Evolutionary conservation across 2,888 invertebrate species (phyloP), one percentile per base, ranked within the genome.

Genomic region (Orthonevra nobilis): DNA sequence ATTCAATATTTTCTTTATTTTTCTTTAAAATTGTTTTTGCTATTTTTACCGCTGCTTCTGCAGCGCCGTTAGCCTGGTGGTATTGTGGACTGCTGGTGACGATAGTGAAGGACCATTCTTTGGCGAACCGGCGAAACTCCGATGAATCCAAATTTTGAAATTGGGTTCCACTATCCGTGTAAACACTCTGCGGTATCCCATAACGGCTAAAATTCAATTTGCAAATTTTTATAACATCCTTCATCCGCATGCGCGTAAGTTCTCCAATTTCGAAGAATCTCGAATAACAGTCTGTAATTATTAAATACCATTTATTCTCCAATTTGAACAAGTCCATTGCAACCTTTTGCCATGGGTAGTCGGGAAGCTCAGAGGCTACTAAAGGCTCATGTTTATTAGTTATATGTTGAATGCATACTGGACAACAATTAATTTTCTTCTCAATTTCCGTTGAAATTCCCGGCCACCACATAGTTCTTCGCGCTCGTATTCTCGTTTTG

Each of bases 41-140:
- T 40, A 42, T 58, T 44, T 58, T 58, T 0, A 58, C 58, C 2
- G 12, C 42, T 2, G 58, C 42, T 32, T 58, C 52, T 3, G 34
- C 36, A 2, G 36, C 34, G 2, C 36, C 23, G 9, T 52, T 52
- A 4, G 52, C 52, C 12, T 50, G 19, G 12, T 36, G 36, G 9
- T 15, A 36, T 36, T 52, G 52, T 2, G 52, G 36, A 6, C 36
- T 34, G 12, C 28, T 50, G 6, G 52, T 52, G 1, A 32, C 14
- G n/a, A 50, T 32, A 19, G 30, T 32, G 10, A 50, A 50, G 1
- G 19, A 19, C 32, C 50, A 50, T 10, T 50, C 50, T 20, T 17
- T 10, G 10, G 50, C 32, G 9, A 50, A 32, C 17, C 3, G 9
- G 0, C 19, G 7, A 15, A 32, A 50, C 10, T 56, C 19, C 1